Evolutionary conservation across 2,888 invertebrate genomes (phyloP).

Genomic region (Seira ritae): DNA sequence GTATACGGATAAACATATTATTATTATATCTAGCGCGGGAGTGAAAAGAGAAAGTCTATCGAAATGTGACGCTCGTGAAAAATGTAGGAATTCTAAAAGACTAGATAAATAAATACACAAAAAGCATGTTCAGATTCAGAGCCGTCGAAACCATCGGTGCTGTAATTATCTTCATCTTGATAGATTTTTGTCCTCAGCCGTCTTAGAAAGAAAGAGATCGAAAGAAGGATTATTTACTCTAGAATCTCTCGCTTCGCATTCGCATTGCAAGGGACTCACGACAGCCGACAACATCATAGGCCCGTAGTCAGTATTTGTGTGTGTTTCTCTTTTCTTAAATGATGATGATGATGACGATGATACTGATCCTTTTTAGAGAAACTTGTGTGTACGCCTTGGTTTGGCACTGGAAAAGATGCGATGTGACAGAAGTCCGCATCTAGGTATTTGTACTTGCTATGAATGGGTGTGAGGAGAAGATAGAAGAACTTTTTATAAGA

Average conservation of each 20-base stretch:
- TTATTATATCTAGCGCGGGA: too few relatives aligned
- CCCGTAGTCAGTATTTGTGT: too few relatives aligned
- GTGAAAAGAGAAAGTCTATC: too few relatives aligned
- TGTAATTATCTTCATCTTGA: slow-evolving; percentile 32
- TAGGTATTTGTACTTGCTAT: not conserved
- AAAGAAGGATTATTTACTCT: slow-evolving; percentile 22
- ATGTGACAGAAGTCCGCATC: slow-evolving; percentile 40
- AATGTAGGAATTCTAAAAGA: not conserved
- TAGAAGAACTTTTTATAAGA: not conserved
- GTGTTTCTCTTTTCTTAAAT: too few relatives aligned
- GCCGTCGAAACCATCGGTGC: not conserved
- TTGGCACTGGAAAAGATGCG: slow-evolving; percentile 28
- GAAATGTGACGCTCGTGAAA: too few relatives aligned
- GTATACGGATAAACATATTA: too few relatives aligned
- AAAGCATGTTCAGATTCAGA: not conserved
- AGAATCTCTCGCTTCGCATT: not conserved
- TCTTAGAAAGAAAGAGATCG: slow-evolving; percentile 13
- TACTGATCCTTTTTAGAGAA: slow-evolving; percentile 15
- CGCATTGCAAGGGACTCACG: not conserved
- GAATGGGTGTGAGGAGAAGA: too few relatives aligned
- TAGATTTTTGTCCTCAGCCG: not conserved
- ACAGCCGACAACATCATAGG: not conserved
- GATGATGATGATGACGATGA: not conserved
- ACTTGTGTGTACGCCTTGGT: not conserved
- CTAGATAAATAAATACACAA: slow-evolving; percentile 13